These are phyloP conservation scores for Eristalis tenax DNA, from an alignment of 2,888 invertebrate species.

Conservation along the genomic window DNA sequence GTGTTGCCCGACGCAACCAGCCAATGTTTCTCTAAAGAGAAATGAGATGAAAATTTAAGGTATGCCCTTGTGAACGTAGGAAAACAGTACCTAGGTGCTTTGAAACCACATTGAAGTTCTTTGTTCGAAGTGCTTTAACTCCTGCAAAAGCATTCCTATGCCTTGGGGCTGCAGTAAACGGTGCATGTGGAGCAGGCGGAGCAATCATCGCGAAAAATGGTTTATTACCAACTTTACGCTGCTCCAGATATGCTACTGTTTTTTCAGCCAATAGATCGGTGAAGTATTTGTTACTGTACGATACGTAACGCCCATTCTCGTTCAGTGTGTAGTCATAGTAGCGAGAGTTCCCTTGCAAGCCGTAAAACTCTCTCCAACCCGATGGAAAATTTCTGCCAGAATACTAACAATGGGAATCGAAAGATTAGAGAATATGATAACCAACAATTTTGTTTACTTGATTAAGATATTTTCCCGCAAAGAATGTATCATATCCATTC, in stretches of 20 bases:
- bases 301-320: constrained; percentile 88
- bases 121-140: constrained; percentile 85
- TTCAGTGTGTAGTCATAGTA: constrained; percentile 95
- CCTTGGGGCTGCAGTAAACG: constrained; percentile 90
- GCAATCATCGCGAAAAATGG: constrained; percentile 92
- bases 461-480: constrained; percentile 97
- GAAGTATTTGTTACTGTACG: constrained; percentile 87
- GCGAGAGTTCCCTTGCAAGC: constrained; percentile 93
- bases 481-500: constrained; percentile 91
- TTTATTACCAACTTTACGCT: constrained; percentile 38
- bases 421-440: constrained; percentile 24
- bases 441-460: constrained; percentile 83
- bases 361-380: constrained; percentile 95
- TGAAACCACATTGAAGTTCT: constrained; percentile 85
- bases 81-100: constrained; percentile 73
- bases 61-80: background rate
- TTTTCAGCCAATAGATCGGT: constrained; percentile 88
- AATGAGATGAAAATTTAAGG: constrained; percentile 42
- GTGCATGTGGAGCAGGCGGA: constrained; percentile 93
- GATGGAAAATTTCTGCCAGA: constrained; percentile 85
- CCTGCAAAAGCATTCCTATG: constrained; percentile 85
- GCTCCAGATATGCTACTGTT: constrained; percentile 73
- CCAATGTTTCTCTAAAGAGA: constrained; percentile 91
- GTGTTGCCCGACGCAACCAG: constrained; percentile 84
- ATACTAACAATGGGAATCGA: constrained; percentile 53